Conservation (phyloP, 2,888 invertebrate genomes). For the Aquatica leii region DNA sequence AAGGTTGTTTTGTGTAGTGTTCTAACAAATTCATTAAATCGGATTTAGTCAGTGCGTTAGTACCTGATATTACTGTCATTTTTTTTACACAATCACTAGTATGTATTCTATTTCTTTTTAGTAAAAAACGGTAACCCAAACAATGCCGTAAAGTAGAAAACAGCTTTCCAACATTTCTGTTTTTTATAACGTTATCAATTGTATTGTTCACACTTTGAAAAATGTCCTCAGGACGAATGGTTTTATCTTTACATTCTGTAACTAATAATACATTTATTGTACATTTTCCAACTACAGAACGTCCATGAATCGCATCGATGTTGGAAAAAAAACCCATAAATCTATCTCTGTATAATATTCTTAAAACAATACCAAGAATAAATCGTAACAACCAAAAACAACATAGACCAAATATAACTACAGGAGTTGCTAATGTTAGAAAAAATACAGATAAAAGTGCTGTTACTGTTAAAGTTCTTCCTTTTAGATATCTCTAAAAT, state of each 20-base stretch:
- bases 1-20: not conserved
- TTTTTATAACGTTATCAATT: not conserved
- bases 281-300: not conserved
- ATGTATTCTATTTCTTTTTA: not conserved
- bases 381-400: not conserved
- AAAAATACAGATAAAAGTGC: not conserved
- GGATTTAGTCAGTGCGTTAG: not conserved
- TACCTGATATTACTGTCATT: not conserved
- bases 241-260: not conserved
- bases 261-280: not conserved
- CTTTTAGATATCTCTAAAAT: too few species aligned
- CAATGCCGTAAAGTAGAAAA: not conserved
- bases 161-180: not conserved
- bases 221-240: not conserved
- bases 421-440: not conserved
- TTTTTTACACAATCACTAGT: not conserved
- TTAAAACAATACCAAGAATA: not conserved
- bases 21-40: not conserved
- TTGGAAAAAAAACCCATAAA: not conserved
- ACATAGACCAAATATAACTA: too few species aligned
- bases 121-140: not conserved
- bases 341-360: not conserved
- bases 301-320: not conserved
- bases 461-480: too few species aligned
- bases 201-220: not conserved